Evolutionary conservation across 2,888 invertebrate genomes (phyloP).

Genomic region (Pimpla rufipes): DNA sequence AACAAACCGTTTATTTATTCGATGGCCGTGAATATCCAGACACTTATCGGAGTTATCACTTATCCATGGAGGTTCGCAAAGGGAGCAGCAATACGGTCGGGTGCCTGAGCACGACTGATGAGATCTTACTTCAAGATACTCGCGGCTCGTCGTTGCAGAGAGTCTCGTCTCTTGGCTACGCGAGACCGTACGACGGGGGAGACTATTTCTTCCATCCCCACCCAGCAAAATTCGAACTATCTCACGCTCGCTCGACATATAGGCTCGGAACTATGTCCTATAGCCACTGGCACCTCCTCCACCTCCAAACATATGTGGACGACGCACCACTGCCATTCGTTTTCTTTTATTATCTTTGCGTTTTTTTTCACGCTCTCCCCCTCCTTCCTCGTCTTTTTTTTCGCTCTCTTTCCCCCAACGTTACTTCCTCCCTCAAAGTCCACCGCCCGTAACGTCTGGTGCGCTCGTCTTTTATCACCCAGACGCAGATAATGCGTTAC

Average conservation of each 20-base stretch:
- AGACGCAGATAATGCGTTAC: slow-evolving; percentile 12
- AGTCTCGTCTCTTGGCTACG: slow-evolving; percentile 42
- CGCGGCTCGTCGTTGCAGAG: slow-evolving; percentile 38
- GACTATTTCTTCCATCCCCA: slow-evolving; percentile 70
- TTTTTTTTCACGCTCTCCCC: slow-evolving; percentile 40
- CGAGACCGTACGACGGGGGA: slow-evolving; percentile 38
- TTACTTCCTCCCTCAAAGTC: slow-evolving; percentile 23
- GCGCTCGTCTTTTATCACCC: slow-evolving; percentile 10
- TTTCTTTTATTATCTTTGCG: slow-evolving; percentile 12
- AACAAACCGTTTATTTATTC: slow-evolving; percentile 55
- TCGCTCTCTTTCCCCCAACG: neutral
- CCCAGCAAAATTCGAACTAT: slow-evolving; percentile 66
- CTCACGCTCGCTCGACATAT: slow-evolving; percentile 62
- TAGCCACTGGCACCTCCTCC: slow-evolving; percentile 41
- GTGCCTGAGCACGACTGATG: slow-evolving; percentile 73
- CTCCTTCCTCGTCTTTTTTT: slow-evolving; percentile 11
- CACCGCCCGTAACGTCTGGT: neutral
- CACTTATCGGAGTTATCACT: slow-evolving; percentile 61
- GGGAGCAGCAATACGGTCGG: slow-evolving; percentile 56
- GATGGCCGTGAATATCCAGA: slow-evolving; percentile 63
- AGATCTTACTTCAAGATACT: slow-evolving; percentile 71
- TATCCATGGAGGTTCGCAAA: slow-evolving; percentile 57
- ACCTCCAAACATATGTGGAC: slow-evolving; percentile 60
- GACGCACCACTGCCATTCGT: slow-evolving; percentile 22
- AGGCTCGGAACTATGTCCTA: neutral